Base-by-base conservation (phyloP, 2,797 vertebrate species). In the Tolypeutes matacus region DNA sequence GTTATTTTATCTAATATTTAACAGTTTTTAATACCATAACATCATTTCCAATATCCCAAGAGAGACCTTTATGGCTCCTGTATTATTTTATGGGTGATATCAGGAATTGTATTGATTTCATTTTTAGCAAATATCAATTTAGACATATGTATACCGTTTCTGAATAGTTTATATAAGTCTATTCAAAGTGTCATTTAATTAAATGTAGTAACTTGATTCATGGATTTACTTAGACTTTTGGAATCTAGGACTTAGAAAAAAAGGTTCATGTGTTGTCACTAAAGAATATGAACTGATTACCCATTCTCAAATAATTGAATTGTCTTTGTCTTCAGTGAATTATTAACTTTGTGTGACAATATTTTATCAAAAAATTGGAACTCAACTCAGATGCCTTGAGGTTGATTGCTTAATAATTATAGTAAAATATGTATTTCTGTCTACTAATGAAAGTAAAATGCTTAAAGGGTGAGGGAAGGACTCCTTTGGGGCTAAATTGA, bases 311-410 rank as follows among this genome's bases (percentile, higher is more conserved):
- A 83, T 39, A 31, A 72, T 46, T 89, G 2, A 67, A 72, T 58
- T 49, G 67, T 64, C 13, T 72, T 89, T 72, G 76, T 76, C 13
- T 76, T 70, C 76, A 91, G 36, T 69, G 49, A 42, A 69, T 90
- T 67, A 56, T 51, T 88, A 42, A 39, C 8, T 2, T 62, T 85
- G 2, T 39, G 27, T 60, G 27, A 25, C 53, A 88, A 18, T 77
- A 94, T 69, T 76, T 73, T 87, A 60, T 90, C 64, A 72, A 25
- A 31, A 94, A 82, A 86, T 31, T 94, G 5, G 21, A 89, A 72
- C 8, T 87, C 34, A 72, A 14, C 3, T 12, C 3, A 4, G 46
- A 17, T 42, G 15, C 2, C 10, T 91, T 81, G 12, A 86, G 23
- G 29, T 53, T 34, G 1, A 82, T 36, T 4, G 75, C 11, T 1